Evolutionary conservation across 2,888 invertebrate species (phyloP).

Genomic region (Tubiluchus corallicola): DNA sequence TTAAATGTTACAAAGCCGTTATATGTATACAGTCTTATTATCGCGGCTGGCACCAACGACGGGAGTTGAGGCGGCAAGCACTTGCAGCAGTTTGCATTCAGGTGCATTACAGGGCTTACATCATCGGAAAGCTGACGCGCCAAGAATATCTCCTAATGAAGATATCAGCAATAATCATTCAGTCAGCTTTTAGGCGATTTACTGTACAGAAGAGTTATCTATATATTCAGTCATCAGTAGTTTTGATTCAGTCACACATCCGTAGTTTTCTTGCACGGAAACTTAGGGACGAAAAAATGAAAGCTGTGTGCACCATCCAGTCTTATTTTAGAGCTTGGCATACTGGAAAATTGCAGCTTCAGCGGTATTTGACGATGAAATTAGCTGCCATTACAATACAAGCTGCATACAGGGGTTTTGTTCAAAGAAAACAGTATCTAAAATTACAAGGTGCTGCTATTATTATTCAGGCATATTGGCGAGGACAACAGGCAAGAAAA

Average conservation of each 20-base stretch:
- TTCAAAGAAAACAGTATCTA: constrained; percentile 11
- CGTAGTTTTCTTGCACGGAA: constrained; percentile 1
- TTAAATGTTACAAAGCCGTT: too few relatives aligned
- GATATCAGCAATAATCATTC: constrained; percentile 14
- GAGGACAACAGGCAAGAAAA: constrained; percentile 9
- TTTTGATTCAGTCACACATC: constrained; percentile 12
- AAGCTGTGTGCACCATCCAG: constrained; percentile 17
- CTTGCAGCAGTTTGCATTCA: constrained; percentile 15
- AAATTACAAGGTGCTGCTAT: constrained; percentile 11
- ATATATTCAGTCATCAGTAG: constrained; percentile 8
- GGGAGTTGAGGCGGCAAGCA: constrained; percentile 10
- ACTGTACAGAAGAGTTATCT: background rate
- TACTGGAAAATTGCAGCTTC: too few relatives aligned
- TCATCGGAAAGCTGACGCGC: background rate
- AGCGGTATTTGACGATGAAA: background rate
- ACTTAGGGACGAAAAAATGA: background rate
- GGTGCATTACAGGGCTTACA: constrained; percentile 10
- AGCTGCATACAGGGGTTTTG: constrained; percentile 8
- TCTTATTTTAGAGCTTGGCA: constrained; percentile 14
- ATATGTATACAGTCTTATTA: constrained; percentile 12
- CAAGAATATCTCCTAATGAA: constrained; percentile 12
- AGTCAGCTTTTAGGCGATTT: constrained; percentile 10
- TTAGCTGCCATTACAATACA: constrained; percentile 11
- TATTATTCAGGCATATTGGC: constrained; percentile 14
- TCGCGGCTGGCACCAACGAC: constrained; percentile 10